Base-by-base conservation (phyloP, 1,140 invertebrate genomes). In the Macrostomum lignano region DNA sequence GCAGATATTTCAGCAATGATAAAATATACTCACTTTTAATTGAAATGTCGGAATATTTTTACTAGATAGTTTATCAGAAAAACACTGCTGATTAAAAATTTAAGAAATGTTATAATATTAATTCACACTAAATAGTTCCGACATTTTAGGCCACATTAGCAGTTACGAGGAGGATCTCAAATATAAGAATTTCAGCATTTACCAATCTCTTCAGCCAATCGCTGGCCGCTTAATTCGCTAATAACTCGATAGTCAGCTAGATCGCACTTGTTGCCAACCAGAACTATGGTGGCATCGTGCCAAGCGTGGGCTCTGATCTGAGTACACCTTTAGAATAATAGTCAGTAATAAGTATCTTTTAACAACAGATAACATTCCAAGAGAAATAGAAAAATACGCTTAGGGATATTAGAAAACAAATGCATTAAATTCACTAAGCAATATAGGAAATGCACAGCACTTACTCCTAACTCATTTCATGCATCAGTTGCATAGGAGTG, bases 221-320 rank as follows among this genome's bases (percentile, higher is more conserved):
- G 82, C 52, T 82, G 81, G 21, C 91, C 91, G 41, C 88, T 65
- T 46, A 98, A 86, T 42, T 71, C 75, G 41, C 79, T 86, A 40
- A 99, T 88, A 2, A 96, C 86, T 37, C 88, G 66, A 49, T 96
- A 86, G 46, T 96, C 84, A 50, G 94, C 86, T 78, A 98, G 88
- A 52, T 99, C 91, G 60, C 86, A 70, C 62, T 99, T 99, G 63
- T 99, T 99, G 13, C 88, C 88, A 14, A 65, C 86, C 39, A 96
- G 63, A 43, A 96, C 88, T n/a, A 98, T 86, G 65, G 98, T 91
- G 42, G 91, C 91, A 55, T 96, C 94, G 59, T 96, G 86, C 81
- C 86, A 96, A n/a, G 84, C 94, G 54, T 96, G 96, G 1, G 82
- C 96, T 61, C 94, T 94, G 46, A 96, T 96, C 64, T 99, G 91